A percentile compares a stretch with the other conserved stretches of the same genome.
phyloP scores from a whole-genome alignment of 2,888 invertebrate species.

The Xestia c-nigrum region DNA sequence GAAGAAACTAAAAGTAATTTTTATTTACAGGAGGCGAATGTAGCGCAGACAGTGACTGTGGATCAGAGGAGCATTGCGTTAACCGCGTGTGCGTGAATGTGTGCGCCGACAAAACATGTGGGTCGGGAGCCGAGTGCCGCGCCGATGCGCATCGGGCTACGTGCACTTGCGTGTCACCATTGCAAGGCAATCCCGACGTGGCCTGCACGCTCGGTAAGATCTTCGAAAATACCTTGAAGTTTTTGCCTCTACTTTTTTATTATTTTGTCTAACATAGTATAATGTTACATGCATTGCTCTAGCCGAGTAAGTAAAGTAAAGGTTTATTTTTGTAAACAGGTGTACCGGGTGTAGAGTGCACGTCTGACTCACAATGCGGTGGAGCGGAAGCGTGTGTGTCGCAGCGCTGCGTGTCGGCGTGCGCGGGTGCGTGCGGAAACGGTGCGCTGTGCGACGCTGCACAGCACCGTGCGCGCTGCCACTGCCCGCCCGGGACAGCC shows the following conservation, averaged over 20 bases:
- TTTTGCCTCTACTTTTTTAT: not conserved
- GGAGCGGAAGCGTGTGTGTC: constrained; percentile 95
- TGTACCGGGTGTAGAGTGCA: constrained; percentile 92
- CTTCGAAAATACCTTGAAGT: not conserved
- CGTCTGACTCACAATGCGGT: constrained; percentile 94
- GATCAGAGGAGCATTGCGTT: constrained; percentile 93
- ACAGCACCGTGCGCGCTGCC: constrained; percentile 95
- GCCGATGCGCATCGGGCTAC: constrained; percentile 94
- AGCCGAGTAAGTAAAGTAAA: constrained; percentile 2
- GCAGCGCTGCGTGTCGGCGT: constrained; percentile 95
- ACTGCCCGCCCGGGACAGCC: constrained; percentile 96
- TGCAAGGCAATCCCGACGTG: constrained; percentile 95
- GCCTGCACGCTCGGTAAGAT: constrained; percentile 92
- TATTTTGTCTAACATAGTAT: not conserved
- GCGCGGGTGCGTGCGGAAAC: constrained; percentile 95
- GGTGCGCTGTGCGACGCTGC: constrained; percentile 95
- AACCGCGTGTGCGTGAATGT: constrained; percentile 94
- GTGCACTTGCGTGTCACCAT: constrained; percentile 94
- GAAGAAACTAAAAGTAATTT: constrained; percentile 8
- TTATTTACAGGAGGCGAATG: constrained; percentile 90
- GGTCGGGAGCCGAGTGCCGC: constrained; percentile 94
- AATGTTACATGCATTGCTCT: not conserved
- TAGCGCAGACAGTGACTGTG: constrained; percentile 93
- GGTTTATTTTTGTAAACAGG: constrained; percentile 70
- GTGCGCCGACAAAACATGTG: constrained; percentile 93